phyloP scores from a whole-genome alignment of 2,113 vertebrate species.

The Tamias sibiricus region DNA sequence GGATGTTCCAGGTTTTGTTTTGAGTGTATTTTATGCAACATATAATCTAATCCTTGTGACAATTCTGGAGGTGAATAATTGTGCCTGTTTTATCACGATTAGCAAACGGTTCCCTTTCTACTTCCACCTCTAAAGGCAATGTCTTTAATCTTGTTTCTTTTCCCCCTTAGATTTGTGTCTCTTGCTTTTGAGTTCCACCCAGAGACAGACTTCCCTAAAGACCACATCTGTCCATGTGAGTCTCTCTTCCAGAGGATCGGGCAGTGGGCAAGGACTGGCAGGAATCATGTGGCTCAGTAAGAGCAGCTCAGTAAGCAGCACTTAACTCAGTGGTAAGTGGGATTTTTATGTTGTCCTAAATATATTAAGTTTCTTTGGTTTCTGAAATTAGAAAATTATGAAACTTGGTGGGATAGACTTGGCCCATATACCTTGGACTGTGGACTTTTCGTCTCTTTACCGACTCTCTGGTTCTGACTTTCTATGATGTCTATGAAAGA shows the following conservation, averaged over 20 bases:
- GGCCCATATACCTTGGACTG: neutral
- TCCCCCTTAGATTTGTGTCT: neutral
- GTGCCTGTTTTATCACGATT: neutral
- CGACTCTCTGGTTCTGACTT: neutral
- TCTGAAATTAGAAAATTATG: neutral
- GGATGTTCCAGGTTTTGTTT: neutral
- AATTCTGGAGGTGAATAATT: neutral
- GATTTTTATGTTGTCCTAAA: neutral
- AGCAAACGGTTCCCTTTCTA: neutral
- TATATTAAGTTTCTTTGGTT: neutral
- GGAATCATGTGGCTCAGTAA: neutral
- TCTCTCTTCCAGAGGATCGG: neutral
- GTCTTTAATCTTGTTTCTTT: neutral
- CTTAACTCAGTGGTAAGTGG: neutral
- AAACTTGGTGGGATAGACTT: neutral
- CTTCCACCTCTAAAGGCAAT: neutral
- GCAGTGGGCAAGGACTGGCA: accelerated
- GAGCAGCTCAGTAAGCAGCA: too few species aligned
- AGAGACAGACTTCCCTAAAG: neutral
- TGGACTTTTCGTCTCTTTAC: neutral
- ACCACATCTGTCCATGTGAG: neutral
- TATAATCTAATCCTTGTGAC: neutral
- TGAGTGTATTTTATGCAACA: neutral
- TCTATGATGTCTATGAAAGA: neutral
- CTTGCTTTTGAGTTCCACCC: neutral